phyloP scores from a whole-genome alignment of 1,140 invertebrate genomes.

The Hydropsyche tenuis region DNA sequence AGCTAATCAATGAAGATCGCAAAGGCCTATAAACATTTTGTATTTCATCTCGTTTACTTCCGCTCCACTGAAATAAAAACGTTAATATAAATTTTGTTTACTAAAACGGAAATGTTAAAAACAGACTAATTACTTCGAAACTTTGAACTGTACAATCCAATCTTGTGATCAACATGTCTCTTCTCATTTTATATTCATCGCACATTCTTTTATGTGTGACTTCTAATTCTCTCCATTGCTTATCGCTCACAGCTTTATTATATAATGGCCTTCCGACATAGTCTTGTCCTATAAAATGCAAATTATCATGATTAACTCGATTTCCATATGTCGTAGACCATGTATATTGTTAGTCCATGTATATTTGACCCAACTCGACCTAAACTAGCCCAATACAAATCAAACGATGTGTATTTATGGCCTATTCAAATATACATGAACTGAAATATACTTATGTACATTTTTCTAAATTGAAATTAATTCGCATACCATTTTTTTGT shows the following conservation, averaged over 20 bases:
- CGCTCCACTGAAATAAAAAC: conserved; percentile 72
- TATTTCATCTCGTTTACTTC: conserved; percentile 76
- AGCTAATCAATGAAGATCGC: conserved; percentile 67
- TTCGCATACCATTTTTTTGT: conserved; percentile 63
- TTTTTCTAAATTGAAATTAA: too few species aligned
- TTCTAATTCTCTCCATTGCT: conserved; percentile 82
- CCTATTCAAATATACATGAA: too few species aligned
- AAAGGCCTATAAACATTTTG: conserved; percentile 73
- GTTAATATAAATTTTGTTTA: conserved; percentile 37
- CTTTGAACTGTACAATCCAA: conserved; percentile 95
- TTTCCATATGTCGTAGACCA: too few species aligned
- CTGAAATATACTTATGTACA: background rate
- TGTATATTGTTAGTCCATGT: too few species aligned
- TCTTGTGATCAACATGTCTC: conserved; percentile 88
- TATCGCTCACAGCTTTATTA: conserved; percentile 72
- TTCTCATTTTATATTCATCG: conserved; percentile 81
- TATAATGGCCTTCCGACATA: conserved; percentile 80
- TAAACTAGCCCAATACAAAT: too few species aligned
- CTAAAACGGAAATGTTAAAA: conserved; percentile 15
- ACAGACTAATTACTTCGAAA: conserved; percentile 69
- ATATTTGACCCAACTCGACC: too few species aligned
- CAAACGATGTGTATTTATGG: background rate
- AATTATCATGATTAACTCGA: background rate
- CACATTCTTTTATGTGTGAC: conserved; percentile 74
- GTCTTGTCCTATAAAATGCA: conserved; percentile 60